These are phyloP conservation scores for Argyrosomus japonicus DNA, from an alignment of 2,113 vertebrate genomes.

Conservation along the genomic window DNA sequence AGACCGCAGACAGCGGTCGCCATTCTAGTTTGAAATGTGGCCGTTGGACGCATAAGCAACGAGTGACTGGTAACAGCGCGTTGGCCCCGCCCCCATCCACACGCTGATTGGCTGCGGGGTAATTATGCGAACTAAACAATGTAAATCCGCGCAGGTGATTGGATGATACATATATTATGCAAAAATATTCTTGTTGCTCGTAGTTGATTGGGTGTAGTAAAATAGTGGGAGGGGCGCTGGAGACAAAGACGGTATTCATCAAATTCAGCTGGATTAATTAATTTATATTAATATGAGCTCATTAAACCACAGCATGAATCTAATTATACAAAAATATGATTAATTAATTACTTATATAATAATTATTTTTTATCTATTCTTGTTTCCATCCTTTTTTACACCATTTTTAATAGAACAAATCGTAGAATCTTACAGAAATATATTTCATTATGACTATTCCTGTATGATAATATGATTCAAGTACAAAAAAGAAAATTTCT, in stretches of 20 bases:
- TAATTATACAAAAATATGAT: not conserved
- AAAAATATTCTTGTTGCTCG: not conserved
- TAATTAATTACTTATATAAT: no score
- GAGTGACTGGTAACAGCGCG: constrained; percentile 21
- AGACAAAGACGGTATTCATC: constrained; percentile 20
- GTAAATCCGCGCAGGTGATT: constrained; percentile 50
- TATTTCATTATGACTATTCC: no score
- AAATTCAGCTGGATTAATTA: not conserved
- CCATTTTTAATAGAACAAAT: no score
- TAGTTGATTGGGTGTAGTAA: constrained; percentile 37
- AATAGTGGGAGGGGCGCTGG: not conserved
- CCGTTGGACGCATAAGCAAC: constrained; percentile 26
- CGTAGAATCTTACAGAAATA: no score
- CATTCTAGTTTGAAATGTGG: constrained; percentile 85
- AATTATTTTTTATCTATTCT: no score
- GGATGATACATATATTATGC: constrained; percentile 12
- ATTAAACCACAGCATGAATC: not conserved
- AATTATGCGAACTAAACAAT: constrained; percentile 5
- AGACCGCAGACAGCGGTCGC: constrained; percentile 87
- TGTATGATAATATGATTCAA: no score
- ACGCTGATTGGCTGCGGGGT: constrained; percentile 60
- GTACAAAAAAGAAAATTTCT: not conserved
- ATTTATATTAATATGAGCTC: not conserved
- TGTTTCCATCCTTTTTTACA: no score
- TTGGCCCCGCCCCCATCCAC: constrained; percentile 45